phyloP scores from a whole-genome alignment of 2,113 vertebrate species.

The Redunca redunca region DNA sequence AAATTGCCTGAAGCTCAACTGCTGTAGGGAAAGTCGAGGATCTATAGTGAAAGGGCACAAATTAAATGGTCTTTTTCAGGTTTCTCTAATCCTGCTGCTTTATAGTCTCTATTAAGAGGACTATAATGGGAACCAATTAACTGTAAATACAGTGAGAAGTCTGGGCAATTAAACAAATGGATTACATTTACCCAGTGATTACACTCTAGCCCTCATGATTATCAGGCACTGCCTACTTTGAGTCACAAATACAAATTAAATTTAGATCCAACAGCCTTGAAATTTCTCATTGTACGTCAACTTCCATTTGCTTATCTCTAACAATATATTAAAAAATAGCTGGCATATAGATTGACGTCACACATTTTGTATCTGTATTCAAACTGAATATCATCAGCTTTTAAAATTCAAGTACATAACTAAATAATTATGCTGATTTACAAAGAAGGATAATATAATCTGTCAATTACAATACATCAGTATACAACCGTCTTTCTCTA shows the following conservation, averaged over 20 bases:
- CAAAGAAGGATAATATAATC: slow-evolving; percentile 50
- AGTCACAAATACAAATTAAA: slow-evolving; percentile 37
- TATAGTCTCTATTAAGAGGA: not conserved
- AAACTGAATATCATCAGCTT: slow-evolving; percentile 40
- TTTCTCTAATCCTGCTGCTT: slow-evolving; percentile 17
- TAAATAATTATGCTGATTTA: slow-evolving; percentile 50
- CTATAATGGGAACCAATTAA: not conserved
- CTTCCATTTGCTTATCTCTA: slow-evolving; percentile 3
- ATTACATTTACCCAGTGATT: not conserved
- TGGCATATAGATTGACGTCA: slow-evolving; percentile 49
- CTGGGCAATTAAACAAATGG: slow-evolving; percentile 18
- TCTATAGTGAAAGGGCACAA: not conserved
- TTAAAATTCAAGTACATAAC: slow-evolving; percentile 63
- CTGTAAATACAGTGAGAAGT: not conserved
- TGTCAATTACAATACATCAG: slow-evolving; percentile 43
- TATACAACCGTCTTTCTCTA: slow-evolving; percentile 35
- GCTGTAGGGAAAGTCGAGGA: not conserved
- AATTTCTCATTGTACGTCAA: not conserved
- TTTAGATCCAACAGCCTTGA: not conserved
- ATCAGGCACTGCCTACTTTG: not conserved
- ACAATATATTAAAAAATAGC: not conserved
- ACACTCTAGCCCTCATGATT: not conserved
- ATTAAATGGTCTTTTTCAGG: not conserved
- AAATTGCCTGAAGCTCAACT: not conserved
- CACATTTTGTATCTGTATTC: slow-evolving; percentile 51